These are phyloP conservation scores for Bufo gargarizans DNA, from an alignment of 2,113 vertebrate species.

Conservation along the genomic window DNA sequence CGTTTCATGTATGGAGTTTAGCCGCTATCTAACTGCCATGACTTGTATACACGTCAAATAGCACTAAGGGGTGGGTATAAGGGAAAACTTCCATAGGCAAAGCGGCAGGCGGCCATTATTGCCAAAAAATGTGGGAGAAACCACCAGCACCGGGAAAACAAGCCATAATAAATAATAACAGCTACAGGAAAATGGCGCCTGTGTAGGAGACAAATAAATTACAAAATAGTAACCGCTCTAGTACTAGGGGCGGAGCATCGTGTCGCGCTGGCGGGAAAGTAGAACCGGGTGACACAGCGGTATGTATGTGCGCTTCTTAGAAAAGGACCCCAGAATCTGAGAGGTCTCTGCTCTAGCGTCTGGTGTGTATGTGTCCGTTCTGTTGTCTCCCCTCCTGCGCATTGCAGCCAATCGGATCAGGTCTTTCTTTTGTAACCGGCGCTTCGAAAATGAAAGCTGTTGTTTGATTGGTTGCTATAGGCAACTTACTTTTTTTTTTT, in stretches of 20 bases:
- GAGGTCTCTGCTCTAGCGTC: not conserved
- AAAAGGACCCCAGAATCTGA: not conserved
- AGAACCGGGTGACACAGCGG: not conserved
- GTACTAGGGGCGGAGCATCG: not conserved
- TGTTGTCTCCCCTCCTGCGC: not conserved
- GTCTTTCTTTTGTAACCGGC: not conserved
- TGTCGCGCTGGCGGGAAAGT: not conserved
- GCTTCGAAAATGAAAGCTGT: not conserved
- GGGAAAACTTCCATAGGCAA: too few relatives aligned
- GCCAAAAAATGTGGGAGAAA: too few relatives aligned
- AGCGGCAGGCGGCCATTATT: too few relatives aligned
- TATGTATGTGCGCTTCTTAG: too few relatives aligned
- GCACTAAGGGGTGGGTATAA: too few relatives aligned
- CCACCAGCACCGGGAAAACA: too few relatives aligned
- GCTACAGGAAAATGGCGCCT: constrained; percentile 19
- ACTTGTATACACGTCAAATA: too few relatives aligned
- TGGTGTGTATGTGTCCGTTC: not conserved
- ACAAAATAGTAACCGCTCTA: not conserved
- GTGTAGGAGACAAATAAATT: not conserved
- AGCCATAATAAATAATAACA: not conserved
- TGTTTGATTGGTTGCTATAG: not conserved
- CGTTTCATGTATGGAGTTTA: too few relatives aligned
- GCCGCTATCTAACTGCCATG: too few relatives aligned
- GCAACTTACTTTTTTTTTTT: not conserved
- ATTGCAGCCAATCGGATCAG: too few relatives aligned